Conservation (phyloP, 2,797 vertebrate genomes). For the Denticeps clupeoides region DNA sequence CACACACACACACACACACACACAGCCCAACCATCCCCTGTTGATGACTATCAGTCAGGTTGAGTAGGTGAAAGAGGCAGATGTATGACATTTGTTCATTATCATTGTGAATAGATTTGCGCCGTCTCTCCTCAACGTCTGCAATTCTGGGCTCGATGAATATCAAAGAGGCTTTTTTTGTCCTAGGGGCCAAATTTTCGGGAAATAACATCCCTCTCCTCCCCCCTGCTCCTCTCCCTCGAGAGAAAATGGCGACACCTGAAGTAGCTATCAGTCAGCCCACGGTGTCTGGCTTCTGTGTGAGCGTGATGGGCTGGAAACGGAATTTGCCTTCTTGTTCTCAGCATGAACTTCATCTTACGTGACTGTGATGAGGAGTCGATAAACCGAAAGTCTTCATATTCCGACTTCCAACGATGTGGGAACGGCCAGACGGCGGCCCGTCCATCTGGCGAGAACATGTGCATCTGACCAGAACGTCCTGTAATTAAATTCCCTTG, state of each 20-base stretch:
- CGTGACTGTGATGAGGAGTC: too few relatives aligned
- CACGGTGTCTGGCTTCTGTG: conserved; percentile 21
- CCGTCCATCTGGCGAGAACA: conserved; percentile 25
- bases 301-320: conserved; percentile 17
- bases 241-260: conserved; percentile 54
- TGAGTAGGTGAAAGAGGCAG: conserved; percentile 58
- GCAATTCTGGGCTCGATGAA: conserved; percentile 64
- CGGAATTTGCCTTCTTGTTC: too few relatives aligned
- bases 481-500: conserved; percentile 42
- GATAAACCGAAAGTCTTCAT: too few relatives aligned
- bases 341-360: too few relatives aligned
- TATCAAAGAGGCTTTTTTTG: conserved; percentile 67
- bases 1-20: conserved; percentile 11
- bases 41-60: conserved; percentile 65
- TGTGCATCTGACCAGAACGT: conserved; percentile 36
- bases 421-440: conserved; percentile 4
- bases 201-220: conserved; percentile 61
- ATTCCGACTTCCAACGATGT: too few relatives aligned
- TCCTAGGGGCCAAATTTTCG: conserved; percentile 71
- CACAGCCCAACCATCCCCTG: conserved; percentile 56
- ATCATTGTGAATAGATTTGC: conserved; percentile 74
- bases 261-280: conserved; percentile 52
- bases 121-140: conserved; percentile 59
- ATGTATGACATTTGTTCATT: conserved; percentile 78
- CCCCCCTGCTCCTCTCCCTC: conserved; percentile 22